These are phyloP conservation scores for Epinotia bilunana DNA, from an alignment of 2,888 invertebrate species.

Conservation along the genomic window DNA sequence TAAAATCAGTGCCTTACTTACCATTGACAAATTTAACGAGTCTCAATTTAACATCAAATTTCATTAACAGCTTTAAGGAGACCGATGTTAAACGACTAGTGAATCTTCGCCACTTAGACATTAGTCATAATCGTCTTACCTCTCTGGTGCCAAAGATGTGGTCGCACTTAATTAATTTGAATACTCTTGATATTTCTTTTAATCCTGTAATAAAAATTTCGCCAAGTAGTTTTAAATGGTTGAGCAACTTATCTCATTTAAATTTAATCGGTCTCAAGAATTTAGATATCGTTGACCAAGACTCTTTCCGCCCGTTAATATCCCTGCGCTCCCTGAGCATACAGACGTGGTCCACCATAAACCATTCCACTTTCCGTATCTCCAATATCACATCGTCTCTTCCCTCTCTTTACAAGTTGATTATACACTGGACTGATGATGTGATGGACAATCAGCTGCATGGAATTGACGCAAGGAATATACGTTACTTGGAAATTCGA, in stretches of 20 bases:
- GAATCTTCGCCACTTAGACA: constrained; percentile 88
- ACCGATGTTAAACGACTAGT: constrained; percentile 89
- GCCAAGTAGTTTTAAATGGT: constrained; percentile 88
- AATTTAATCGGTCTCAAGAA: constrained; percentile 89
- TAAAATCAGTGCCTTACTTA: constrained; percentile 90
- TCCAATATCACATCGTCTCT: constrained; percentile 89
- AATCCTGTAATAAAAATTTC: constrained; percentile 92
- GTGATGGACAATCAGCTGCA: constrained; percentile 90
- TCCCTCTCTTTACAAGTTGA: constrained; percentile 89
- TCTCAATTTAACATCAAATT: constrained; percentile 92
- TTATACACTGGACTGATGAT: constrained; percentile 90
- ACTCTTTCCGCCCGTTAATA: constrained; percentile 88
- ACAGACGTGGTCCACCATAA: constrained; percentile 90
- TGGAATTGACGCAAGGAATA: constrained; percentile 90
- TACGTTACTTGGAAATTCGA: constrained; percentile 91
- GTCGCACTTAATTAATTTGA: constrained; percentile 88
- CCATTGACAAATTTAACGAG: constrained; percentile 91
- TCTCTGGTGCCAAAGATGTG: constrained; percentile 91
- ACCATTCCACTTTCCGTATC: constrained; percentile 87
- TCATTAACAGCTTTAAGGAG: constrained; percentile 88
- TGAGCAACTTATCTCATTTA: constrained; percentile 89
- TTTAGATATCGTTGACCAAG: constrained; percentile 89
- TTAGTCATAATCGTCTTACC: constrained; percentile 90
- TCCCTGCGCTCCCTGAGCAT: constrained; percentile 88
- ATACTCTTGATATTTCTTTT: constrained; percentile 90